Conservation (phyloP, 2,888 invertebrate species). For the Mimumesa dahlbomi region DNA sequence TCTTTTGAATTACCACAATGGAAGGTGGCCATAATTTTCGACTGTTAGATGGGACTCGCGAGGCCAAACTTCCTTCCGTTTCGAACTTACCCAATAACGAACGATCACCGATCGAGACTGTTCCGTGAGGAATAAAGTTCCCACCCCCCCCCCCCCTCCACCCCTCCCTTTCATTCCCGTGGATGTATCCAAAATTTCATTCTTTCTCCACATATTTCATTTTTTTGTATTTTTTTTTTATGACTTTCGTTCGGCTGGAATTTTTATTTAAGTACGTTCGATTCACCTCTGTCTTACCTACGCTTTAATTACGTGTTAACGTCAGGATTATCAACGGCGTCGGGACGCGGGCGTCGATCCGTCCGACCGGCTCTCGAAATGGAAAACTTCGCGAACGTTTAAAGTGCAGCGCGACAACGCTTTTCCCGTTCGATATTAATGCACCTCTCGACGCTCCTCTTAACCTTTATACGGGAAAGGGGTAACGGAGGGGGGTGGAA, state of each 20-base stretch:
- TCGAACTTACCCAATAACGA: slow-evolving; percentile 35
- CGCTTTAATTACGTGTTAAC: slow-evolving; percentile 31
- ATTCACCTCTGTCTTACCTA: neutral
- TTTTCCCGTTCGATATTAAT: slow-evolving; percentile 39
- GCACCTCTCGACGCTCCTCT: slow-evolving; percentile 26
- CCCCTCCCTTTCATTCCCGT: neutral
- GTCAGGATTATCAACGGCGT: slow-evolving; percentile 34
- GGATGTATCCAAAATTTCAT: neutral
- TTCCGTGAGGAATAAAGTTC: no score
- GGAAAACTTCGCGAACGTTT: slow-evolving; percentile 39
- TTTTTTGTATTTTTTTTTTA: no score
- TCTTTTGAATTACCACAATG: slow-evolving; percentile 53
- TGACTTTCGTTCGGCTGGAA: no score
- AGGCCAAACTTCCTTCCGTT: slow-evolving; percentile 57
- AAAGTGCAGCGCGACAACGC: slow-evolving; percentile 37
- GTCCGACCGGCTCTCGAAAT: slow-evolving; percentile 34
- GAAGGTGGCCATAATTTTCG: slow-evolving; percentile 57
- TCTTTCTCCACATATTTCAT: neutral
- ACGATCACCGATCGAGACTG: slow-evolving; percentile 40
- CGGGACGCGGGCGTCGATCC: slow-evolving; percentile 7
- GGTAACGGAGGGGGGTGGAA: no score
- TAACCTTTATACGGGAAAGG: slow-evolving; percentile 11
- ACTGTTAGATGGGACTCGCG: slow-evolving; percentile 59
- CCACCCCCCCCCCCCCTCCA: neutral
- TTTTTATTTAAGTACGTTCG: no score